Base-by-base conservation (phyloP, 1,140 invertebrate species). In the Aleiodes sp. region DNA sequence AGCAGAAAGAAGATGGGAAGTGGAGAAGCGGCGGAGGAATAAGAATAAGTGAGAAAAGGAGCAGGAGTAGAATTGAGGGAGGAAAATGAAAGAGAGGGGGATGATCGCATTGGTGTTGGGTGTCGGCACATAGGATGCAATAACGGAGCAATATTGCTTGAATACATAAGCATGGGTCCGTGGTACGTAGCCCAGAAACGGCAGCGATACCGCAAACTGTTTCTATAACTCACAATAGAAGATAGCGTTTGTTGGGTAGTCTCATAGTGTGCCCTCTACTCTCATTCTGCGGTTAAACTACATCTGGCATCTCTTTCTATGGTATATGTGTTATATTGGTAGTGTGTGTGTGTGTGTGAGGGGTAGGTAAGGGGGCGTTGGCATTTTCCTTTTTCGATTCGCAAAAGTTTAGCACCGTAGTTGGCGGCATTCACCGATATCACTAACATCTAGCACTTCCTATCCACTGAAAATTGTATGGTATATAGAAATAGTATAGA, bases 61-160 rank as follows among this genome's bases (percentile, higher is more conserved):
- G 37, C 37, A 52, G 21, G 41, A 63, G n/a, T 14, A 1, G 33
- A 29, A 52, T 37, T 37, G 24, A 33, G 3, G 33, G 12, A 9
- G 12, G 37, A 28, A n/a, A n/a, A 63, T 26, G 37, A 63, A 41
- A 24, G 39, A 43, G 33, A 41, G 67, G 6, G 12, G 19, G 60
- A 19, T n/a, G 67, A 69, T 46, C 63, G 37, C 46, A 33, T 43
- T 56, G 39, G 26, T 62, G 56, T n/a, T 61, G 43, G 59, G 41
- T 67, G 70, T 65, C 56, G 65, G 60, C 65, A 65, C 43, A n/a
- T n/a, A 66, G 71, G 70, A 72, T 69, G 71, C 66, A 72, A 72
- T 72, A 72, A 69, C 63, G 67, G 39, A 62, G 71, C 71, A 73
- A 73, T 73, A 73, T 73, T 73, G 72, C 69, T 65, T 68, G 68